These are phyloP conservation scores for Erinaceus europaeus DNA, from an alignment of 2,113 vertebrate genomes.

Conservation along the genomic window DNA sequence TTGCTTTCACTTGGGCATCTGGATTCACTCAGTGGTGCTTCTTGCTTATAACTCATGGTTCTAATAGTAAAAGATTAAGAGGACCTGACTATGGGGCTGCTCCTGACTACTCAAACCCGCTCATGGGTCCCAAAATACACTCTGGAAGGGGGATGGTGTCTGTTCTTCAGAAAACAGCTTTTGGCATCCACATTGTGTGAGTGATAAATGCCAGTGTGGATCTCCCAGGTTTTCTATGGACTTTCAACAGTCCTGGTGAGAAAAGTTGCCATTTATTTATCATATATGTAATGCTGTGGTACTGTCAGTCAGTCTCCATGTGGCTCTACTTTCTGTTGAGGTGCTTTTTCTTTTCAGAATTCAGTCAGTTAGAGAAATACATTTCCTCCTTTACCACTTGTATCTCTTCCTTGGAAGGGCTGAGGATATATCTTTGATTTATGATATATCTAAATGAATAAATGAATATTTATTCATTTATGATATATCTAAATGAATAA, in stretches of 20 bases:
- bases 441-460: too few relatives aligned
- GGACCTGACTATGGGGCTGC: background rate
- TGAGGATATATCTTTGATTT: background rate
- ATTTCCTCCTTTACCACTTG: background rate
- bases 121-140: accelerated
- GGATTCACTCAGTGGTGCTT: accelerated
- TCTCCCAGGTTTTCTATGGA: background rate
- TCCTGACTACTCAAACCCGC: accelerated
- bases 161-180: background rate
- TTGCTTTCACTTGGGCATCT: background rate
- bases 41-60: background rate
- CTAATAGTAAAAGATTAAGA: background rate
- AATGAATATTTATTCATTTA: too few relatives aligned
- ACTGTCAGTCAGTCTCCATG: background rate
- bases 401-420: background rate
- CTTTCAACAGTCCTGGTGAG: background rate
- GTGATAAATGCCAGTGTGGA: background rate
- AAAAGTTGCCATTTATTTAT: background rate
- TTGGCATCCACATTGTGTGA: background rate
- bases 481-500: too few relatives aligned
- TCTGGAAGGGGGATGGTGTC: background rate
- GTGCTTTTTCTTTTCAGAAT: background rate
- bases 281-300: background rate
- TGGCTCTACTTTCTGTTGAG: background rate
- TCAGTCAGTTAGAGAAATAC: background rate